Base-by-base conservation (phyloP, 2,888 invertebrate species). In the Operophtera brumata region DNA sequence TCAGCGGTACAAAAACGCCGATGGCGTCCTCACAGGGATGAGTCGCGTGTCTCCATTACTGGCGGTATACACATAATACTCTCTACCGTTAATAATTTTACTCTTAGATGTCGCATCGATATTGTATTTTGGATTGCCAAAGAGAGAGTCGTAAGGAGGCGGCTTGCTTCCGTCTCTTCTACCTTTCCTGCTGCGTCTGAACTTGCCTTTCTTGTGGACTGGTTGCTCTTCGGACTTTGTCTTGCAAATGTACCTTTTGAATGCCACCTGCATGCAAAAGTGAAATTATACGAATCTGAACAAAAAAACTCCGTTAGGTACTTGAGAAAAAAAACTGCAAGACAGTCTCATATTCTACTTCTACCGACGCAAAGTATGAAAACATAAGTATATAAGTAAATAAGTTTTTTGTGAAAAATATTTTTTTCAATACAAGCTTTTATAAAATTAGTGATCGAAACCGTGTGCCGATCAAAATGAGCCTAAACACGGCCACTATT, bases 11-110 rank as follows among this genome's bases (percentile, higher is more conserved):
- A 96, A 81, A 44, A 95, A 92, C 9, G 96, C 95, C 0, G 96
- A 96, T 0, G 96, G 95, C 2, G 94, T 92, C 62, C 95, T 84
- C 0, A 94, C 91, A 0, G 96, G 96, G 46, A 96, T 92, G 54
- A 96, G 85, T 64, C 93, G 92, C n/a, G 85, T 92, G 13, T 92
- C 92, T 0, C 94, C 94, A 52, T 87, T 91, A 2, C 86, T 80
- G 13, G 92, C 91, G 11, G 91, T 91, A 25, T 93, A 90, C 0
- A 95, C 92, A 81, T 94, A 94, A 78, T 96, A 96, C 70, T 95
- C 94, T 43, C 95, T 90, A 0, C 96, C 96, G 67, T 96, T 96
- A 34, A 96, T 93, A 4, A 91, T 86, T 67, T 91, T 90, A 54
- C 85, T 91, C 12, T 90, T 88, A 0, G 90, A 87, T 1, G 82